Conservation (phyloP, 2,113 vertebrate species). For the Oryzias celebensis region DNA sequence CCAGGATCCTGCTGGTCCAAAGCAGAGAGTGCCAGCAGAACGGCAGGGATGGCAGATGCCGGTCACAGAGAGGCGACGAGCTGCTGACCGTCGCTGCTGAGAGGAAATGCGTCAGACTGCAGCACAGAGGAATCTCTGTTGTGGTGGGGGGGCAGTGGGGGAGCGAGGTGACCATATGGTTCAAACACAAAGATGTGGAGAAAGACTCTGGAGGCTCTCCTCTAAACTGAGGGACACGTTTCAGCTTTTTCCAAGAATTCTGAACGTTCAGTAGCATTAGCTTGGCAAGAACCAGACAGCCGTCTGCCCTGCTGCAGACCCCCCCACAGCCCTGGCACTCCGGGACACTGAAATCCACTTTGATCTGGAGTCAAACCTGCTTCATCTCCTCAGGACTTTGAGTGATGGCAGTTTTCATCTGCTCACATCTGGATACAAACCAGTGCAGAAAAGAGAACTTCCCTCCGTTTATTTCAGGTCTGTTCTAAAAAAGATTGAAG, state of each 20-base stretch:
- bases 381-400: no score
- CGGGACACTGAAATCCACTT: no score
- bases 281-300: no score
- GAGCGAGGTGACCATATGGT: slow-evolving; percentile 51
- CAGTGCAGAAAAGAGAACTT: no score
- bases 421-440: no score
- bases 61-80: slow-evolving; percentile 30
- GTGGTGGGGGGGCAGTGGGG: slow-evolving; percentile 12
- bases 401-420: no score
- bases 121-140: slow-evolving; percentile 63
- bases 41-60: slow-evolving; percentile 65
- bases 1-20: slow-evolving; percentile 57
- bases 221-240: slow-evolving; percentile 17
- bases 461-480: no score
- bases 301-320: no score
- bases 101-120: slow-evolving; percentile 41
- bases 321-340: no score
- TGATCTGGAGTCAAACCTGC: no score
- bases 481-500: no score
- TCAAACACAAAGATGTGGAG: slow-evolving; percentile 30
- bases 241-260: slow-evolving; percentile 12
- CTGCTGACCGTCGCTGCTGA: slow-evolving; percentile 53
- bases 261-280: no score
- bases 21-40: slow-evolving; percentile 37
- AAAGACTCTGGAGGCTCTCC: slow-evolving; percentile 12